Evolutionary conservation across 1,140 invertebrate genomes (phyloP).

Genomic region (Trypoxylus dichotomus): DNA sequence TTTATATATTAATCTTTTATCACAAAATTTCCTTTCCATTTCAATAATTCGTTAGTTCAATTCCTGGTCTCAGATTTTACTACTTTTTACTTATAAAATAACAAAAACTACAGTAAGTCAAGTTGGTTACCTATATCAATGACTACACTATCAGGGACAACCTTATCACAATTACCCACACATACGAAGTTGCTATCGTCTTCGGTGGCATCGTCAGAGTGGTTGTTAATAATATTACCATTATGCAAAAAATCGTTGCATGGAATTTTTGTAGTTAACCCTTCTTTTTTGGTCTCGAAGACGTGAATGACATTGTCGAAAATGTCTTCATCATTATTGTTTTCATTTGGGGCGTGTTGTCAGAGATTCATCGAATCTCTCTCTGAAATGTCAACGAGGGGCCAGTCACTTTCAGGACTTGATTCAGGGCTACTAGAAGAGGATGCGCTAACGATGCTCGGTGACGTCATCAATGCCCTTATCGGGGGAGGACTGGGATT

Average conservation of each 20-base stretch:
- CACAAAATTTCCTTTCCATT: constrained; percentile 12
- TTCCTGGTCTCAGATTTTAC: constrained; percentile 6
- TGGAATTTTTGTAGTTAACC: constrained; percentile 23
- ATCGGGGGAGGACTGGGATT: constrained; percentile 52
- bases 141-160: constrained; percentile 18
- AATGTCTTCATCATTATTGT: constrained; percentile 38
- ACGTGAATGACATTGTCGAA: constrained; percentile 31
- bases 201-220: neutral
- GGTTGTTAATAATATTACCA: neutral
- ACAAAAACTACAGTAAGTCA: constrained; percentile 23
- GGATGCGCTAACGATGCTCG: constrained; percentile 39
- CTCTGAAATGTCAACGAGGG: constrained; percentile 48
- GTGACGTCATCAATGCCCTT: constrained; percentile 33
- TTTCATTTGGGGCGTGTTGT: constrained; percentile 50
- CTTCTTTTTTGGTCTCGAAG: constrained; percentile 27
- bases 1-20: too few relatives aligned
- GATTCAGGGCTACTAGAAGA: constrained; percentile 38
- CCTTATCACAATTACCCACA: constrained; percentile 21
- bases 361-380: constrained; percentile 49
- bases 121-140: constrained; percentile 26
- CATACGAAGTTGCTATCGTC: constrained; percentile 14
- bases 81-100: neutral
- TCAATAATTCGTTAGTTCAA: constrained; percentile 18
- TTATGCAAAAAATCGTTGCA: constrained; percentile 17
- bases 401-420: constrained; percentile 51